Conservation (phyloP, 2,113 vertebrate species). For the Neolamprologus sp. region DNA sequence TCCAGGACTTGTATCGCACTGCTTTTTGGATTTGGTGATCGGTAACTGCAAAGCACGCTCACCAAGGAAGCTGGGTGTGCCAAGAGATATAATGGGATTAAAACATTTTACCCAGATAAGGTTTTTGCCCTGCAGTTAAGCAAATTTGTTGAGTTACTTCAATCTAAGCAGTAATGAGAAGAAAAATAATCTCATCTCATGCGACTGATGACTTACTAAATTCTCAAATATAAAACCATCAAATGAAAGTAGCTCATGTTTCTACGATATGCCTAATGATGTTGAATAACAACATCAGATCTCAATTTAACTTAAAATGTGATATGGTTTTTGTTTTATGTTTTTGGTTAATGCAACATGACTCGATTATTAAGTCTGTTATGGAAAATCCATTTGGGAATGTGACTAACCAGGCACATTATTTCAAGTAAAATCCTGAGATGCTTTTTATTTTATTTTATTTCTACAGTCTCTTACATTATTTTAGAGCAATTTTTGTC, state of each 20-base stretch:
- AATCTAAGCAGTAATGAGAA: background rate
- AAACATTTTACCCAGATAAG: background rate
- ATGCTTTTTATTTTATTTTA: background rate
- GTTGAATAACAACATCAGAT: background rate
- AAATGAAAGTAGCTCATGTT: slow-evolving; percentile 26
- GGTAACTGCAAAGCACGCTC: background rate
- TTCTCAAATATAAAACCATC: slow-evolving; percentile 13
- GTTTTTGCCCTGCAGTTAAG: background rate
- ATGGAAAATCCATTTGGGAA: background rate
- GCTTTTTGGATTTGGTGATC: background rate
- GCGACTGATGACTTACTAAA: slow-evolving; percentile 14
- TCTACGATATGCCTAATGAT: background rate
- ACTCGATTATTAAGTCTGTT: background rate
- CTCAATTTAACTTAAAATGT: background rate
- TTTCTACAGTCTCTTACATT: background rate
- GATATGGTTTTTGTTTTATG: background rate
- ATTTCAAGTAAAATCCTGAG: background rate
- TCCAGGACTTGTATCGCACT: background rate
- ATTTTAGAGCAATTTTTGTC: background rate
- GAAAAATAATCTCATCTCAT: background rate
- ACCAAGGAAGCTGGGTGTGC: background rate
- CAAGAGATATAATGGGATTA: background rate
- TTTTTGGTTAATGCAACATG: background rate
- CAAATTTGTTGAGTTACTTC: background rate
- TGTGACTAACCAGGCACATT: background rate